phyloP scores from a whole-genome alignment of 2,888 invertebrate genomes.

The Hirudinaria manillensis region DNA sequence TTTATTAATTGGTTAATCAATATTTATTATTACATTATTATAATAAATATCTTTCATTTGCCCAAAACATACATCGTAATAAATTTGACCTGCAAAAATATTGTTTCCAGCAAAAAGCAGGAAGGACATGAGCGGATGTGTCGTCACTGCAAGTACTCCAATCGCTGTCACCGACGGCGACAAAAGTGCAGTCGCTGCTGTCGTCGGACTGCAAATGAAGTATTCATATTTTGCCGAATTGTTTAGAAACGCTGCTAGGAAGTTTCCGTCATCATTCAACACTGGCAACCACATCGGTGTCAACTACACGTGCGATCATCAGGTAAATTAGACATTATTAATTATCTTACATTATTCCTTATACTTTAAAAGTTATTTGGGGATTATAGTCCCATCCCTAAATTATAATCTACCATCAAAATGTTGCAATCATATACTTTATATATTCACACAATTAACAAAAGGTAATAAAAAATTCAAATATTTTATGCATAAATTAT shows the following conservation, averaged over 20 bases:
- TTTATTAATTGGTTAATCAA: conserved; percentile 24
- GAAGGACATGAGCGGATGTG: conserved; percentile 31
- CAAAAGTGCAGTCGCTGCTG: conserved; percentile 42
- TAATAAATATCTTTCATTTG: neutral
- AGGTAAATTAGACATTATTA: conserved; percentile 22
- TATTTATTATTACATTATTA: neutral
- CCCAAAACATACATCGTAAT: no score
- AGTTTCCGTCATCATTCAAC: conserved; percentile 17
- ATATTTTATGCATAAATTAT: neutral
- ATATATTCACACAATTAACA: neutral
- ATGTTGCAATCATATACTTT: neutral
- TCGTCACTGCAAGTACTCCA: conserved; percentile 44
- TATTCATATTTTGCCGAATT: conserved; percentile 37
- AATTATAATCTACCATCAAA: neutral
- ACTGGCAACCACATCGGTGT: conserved; percentile 2
- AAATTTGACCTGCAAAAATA: no score
- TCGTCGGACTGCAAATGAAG: conserved; percentile 47
- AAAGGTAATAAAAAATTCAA: neutral
- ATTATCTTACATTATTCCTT: neutral
- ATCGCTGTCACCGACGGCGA: conserved; percentile 38
- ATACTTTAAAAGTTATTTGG: neutral
- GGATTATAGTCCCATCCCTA: neutral
- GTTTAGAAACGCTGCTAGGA: conserved; percentile 36
- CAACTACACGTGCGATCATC: conserved; percentile 35
- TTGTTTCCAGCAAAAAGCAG: no score